Percentiles rank a stretch among this genome's conserved stretches.
Conservation (phyloP, 2,113 vertebrate genomes). For the Choloepus hoffmanni region DNA sequence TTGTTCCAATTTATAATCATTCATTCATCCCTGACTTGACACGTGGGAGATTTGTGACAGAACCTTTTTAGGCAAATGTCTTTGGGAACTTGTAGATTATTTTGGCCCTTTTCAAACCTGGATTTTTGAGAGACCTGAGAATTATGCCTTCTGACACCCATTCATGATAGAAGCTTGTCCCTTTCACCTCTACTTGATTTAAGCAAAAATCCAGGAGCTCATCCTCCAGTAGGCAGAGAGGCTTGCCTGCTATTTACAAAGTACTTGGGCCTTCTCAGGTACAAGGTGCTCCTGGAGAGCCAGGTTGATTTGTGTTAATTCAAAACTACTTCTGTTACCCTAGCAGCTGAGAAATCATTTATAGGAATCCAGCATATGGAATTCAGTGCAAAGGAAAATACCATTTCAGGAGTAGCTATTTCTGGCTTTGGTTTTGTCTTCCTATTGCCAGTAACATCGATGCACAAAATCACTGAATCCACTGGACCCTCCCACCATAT, state of each 20-base stretch:
- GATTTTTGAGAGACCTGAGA: background rate
- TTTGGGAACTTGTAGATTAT: background rate
- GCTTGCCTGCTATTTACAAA: conserved; percentile 64
- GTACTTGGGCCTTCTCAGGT: conserved; percentile 65
- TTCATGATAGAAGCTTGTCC: background rate
- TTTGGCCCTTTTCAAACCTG: background rate
- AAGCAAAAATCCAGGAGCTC: conserved; percentile 47
- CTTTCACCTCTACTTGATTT: conserved; percentile 24
- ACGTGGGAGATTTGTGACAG: background rate
- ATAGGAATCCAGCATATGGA: background rate
- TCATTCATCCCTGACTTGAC: background rate
- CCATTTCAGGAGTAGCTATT: conserved; percentile 19
- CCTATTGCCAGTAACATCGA: background rate
- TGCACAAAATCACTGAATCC: background rate
- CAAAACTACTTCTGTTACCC: conserved; percentile 44
- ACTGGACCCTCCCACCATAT: background rate
- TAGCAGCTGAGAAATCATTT: conserved; percentile 58
- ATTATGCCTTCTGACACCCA: background rate
- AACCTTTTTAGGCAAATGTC: background rate
- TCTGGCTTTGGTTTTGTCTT: background rate
- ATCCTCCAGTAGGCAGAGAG: background rate
- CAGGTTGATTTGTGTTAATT: conserved; percentile 63
- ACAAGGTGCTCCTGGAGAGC: conserved; percentile 59
- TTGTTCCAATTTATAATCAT: background rate
- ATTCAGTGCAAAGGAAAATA: conserved; percentile 41